A percentile compares a stretch with the other conserved stretches of the same genome.
These are phyloP conservation scores for Schizothorax lantsangensis DNA, from an alignment of 2,797 vertebrate species.

Conservation along the genomic window DNA sequence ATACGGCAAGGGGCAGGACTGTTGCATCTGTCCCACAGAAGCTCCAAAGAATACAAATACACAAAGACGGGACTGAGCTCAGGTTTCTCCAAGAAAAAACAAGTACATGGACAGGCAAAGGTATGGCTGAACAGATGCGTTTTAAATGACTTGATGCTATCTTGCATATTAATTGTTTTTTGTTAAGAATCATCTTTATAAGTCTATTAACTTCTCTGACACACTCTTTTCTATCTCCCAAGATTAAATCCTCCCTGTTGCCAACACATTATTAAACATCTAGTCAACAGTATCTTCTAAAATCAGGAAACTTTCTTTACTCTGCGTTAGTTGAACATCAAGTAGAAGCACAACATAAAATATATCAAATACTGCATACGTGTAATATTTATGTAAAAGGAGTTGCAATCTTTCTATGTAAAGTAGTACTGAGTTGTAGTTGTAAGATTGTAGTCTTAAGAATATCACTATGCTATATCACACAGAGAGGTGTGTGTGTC, in stretches of 20 bases:
- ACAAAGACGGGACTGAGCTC: slow-evolving; percentile 5
- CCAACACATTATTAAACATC: background rate
- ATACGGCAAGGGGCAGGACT: slow-evolving; percentile 32
- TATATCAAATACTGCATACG: background rate
- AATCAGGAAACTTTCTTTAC: background rate
- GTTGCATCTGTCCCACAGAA: slow-evolving; percentile 44
- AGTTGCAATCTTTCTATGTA: background rate
- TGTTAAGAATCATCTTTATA: background rate
- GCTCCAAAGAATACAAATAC: slow-evolving; percentile 12
- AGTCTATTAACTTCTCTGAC: background rate
- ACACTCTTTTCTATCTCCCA: background rate
- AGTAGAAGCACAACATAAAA: background rate
- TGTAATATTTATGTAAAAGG: background rate
- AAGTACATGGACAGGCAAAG: slow-evolving; percentile 3
- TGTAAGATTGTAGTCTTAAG: background rate
- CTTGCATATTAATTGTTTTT: background rate
- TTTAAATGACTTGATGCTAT: background rate
- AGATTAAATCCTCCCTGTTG: background rate
- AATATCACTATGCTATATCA: background rate
- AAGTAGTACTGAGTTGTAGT: background rate
- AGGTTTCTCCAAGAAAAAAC: background rate
- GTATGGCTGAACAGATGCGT: background rate
- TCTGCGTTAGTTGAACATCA: background rate
- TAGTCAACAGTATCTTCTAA: background rate
- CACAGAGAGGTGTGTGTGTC: slow-evolving; percentile 9